A percentile compares a stretch with the other conserved stretches of the same genome.
phyloP scores from a whole-genome alignment of 2,797 vertebrate species.

The Semaprochilodus insignis region DNA sequence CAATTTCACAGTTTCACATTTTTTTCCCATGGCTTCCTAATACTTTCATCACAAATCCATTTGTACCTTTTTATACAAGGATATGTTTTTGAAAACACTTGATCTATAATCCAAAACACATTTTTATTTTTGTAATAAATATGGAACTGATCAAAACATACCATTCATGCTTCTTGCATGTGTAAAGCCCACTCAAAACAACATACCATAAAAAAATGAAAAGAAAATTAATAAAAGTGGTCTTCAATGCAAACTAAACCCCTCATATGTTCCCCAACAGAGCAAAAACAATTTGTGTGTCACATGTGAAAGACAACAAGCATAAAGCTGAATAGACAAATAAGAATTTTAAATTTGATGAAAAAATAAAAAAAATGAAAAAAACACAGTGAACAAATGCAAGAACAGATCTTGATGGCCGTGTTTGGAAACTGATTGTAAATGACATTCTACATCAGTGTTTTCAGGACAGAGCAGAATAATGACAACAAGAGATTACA shows the following conservation, averaged over 20 bases:
- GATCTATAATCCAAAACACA: too few species aligned
- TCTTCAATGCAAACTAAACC: too few species aligned
- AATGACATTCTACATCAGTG: not conserved
- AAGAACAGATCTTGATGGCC: not conserved
- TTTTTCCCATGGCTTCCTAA: not conserved
- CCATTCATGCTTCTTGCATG: too few species aligned
- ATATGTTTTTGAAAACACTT: too few species aligned
- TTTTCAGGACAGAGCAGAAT: slow-evolving; percentile 22
- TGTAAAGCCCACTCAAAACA: too few species aligned
- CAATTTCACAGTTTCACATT: not conserved
- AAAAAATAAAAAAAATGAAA: too few species aligned
- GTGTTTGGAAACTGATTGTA: slow-evolving; percentile 18
- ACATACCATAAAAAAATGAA: not conserved
- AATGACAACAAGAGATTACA: slow-evolving; percentile 37
- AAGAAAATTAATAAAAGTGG: not conserved
- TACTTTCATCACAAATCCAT: not conserved
- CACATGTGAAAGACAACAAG: not conserved
- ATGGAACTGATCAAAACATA: too few species aligned
- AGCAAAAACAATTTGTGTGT: not conserved
- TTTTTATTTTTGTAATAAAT: too few species aligned
- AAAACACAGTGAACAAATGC: not conserved
- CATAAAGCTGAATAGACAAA: not conserved
- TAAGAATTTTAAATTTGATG: not conserved
- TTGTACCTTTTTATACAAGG: too few species aligned
- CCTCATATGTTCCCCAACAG: not conserved